Conservation (phyloP, 2,797 vertebrate species). For the Hirundo rustica region DNA sequence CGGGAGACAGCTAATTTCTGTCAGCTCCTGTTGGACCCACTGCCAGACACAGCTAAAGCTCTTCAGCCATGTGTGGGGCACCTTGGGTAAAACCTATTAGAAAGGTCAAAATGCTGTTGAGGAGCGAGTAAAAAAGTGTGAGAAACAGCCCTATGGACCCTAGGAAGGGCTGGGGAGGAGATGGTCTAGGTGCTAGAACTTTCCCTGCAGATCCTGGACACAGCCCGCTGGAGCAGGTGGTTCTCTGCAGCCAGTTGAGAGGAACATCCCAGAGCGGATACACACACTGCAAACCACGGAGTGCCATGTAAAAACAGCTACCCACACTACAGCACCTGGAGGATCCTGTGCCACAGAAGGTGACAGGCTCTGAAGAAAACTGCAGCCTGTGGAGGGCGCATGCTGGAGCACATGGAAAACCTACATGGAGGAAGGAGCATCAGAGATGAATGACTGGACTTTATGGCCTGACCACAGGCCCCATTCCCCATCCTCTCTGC, state of each 20-base stretch:
- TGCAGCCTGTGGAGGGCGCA: accelerated
- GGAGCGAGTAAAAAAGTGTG: neutral
- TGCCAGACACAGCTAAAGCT: too few relatives aligned
- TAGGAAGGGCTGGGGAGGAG: neutral
- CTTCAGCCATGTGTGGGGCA: accelerated
- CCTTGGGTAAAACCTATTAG: neutral
- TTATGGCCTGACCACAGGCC: neutral
- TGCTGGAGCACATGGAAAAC: neutral
- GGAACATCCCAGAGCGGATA: neutral
- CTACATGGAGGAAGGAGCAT: neutral
- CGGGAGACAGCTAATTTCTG: too few relatives aligned
- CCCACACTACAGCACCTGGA: neutral
- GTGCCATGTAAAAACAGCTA: neutral
- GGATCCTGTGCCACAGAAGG: neutral
- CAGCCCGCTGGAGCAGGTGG: accelerated
- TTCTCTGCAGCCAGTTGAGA: neutral
- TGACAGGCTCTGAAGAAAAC: neutral
- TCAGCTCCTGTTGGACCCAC: neutral
- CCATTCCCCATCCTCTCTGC: neutral
- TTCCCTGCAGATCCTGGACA: neutral
- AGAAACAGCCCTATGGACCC: neutral
- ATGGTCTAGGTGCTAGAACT: neutral
- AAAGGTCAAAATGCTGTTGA: neutral
- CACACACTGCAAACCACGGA: neutral
- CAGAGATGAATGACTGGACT: neutral